A percentile compares a stretch with the other conserved stretches of the same genome.
These are phyloP conservation scores for Microchirus variegatus DNA, from an alignment of 2,797 vertebrate genomes.

Conservation along the genomic window DNA sequence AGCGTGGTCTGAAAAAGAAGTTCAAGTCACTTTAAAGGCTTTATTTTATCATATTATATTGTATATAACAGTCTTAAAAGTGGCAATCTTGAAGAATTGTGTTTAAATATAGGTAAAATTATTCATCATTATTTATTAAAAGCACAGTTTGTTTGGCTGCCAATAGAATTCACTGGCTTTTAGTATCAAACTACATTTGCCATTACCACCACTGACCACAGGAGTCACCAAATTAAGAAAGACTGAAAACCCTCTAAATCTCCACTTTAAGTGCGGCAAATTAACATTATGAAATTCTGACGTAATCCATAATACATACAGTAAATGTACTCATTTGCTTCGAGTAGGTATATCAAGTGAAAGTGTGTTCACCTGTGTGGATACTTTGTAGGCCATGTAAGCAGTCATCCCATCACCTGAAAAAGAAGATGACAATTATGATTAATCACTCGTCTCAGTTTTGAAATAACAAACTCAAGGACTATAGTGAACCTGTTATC, in stretches of 20 bases:
- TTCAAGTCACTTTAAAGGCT: background rate
- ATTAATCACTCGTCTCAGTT: too few species aligned
- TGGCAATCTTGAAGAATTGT: too few species aligned
- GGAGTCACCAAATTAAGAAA: background rate
- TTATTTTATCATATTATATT: background rate
- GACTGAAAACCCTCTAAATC: background rate
- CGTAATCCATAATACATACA: background rate
- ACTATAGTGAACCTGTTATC: too few species aligned
- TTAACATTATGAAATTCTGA: background rate
- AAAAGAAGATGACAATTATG: too few species aligned
- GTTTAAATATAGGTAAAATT: too few species aligned
- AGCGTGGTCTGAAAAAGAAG: constrained; percentile 85
- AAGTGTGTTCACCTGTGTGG: constrained; percentile 88
- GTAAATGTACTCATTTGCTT: constrained; percentile 1
- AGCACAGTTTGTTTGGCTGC: background rate
- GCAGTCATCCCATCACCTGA: constrained; percentile 98
- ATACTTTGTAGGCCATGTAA: constrained; percentile 96
- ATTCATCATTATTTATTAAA: too few species aligned
- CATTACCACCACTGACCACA: background rate
- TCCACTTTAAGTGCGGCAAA: background rate
- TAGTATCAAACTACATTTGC: background rate
- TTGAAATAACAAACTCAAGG: too few species aligned
- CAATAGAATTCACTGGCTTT: background rate
- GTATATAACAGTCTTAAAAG: too few species aligned
- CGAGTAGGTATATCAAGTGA: background rate